These are phyloP conservation scores for Empidonax traillii DNA, from an alignment of 2,113 vertebrate genomes.

Conservation along the genomic window DNA sequence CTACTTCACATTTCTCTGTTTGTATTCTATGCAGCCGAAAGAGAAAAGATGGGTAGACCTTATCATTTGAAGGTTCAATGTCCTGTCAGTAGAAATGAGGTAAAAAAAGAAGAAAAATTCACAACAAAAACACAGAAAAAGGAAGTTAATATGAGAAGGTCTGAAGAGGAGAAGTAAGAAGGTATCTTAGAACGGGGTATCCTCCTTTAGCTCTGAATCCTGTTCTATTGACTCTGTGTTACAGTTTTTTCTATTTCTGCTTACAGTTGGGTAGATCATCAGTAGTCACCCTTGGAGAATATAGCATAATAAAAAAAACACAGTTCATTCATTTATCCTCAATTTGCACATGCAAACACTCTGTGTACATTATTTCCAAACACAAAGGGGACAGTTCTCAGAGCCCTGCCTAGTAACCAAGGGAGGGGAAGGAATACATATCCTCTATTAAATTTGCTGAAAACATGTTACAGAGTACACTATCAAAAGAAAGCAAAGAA, in stretches of 20 bases:
- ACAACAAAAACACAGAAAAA: background rate
- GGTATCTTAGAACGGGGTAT: background rate
- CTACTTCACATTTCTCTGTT: background rate
- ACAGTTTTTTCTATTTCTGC: background rate
- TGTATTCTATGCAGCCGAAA: background rate
- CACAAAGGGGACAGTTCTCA: background rate
- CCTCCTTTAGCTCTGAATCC: background rate
- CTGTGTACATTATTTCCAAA: background rate
- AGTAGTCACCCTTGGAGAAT: background rate
- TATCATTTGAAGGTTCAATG: background rate
- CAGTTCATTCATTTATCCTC: background rate
- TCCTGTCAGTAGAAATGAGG: background rate
- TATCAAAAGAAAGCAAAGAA: background rate
- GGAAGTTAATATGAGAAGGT: background rate
- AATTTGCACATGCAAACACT: background rate
- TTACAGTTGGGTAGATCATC: background rate
- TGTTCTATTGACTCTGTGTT: background rate
- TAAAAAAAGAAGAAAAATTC: background rate
- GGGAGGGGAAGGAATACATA: background rate
- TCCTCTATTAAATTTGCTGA: background rate
- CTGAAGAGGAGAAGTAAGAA: background rate
- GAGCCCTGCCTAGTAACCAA: background rate
- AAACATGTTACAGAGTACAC: background rate
- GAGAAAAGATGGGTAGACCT: background rate
- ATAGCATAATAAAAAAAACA: background rate